Evolutionary conservation across 2,797 vertebrate genomes (phyloP).

Genomic region (Acrossocheilus fasciatus): DNA sequence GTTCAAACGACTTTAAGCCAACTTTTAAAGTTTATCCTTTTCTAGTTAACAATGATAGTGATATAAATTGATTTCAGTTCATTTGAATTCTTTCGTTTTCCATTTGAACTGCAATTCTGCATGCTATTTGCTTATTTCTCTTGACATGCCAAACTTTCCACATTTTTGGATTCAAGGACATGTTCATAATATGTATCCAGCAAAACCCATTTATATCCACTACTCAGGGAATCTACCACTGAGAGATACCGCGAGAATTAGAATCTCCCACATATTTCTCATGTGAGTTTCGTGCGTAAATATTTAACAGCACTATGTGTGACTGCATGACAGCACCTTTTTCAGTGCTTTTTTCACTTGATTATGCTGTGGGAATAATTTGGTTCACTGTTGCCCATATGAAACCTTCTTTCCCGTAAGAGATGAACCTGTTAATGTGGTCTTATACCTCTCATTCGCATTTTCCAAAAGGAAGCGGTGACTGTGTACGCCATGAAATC

Average conservation of each 20-base stretch:
- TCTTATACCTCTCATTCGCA: neutral
- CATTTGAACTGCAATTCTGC: neutral
- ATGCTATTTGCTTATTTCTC: neutral
- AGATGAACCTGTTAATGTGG: constrained; percentile 12
- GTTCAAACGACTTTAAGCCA: neutral
- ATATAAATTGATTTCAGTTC: neutral
- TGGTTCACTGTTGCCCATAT: neutral
- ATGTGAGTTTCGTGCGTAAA: neutral
- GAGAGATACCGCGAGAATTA: neutral
- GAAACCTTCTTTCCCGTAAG: neutral
- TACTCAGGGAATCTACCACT: neutral
- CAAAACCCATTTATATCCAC: neutral
- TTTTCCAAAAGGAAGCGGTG: neutral
- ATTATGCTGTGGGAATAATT: constrained; percentile 16
- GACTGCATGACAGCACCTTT: neutral
- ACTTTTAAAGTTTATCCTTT: neutral
- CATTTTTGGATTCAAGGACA: neutral
- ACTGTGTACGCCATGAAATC: constrained; percentile 8
- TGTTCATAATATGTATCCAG: neutral
- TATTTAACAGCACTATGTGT: neutral
- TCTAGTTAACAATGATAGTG: neutral
- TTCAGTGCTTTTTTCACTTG: constrained; percentile 11
- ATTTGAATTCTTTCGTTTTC: neutral
- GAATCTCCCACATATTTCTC: constrained; percentile 23
- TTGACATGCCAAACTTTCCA: neutral